Percentiles rank a stretch among this genome's conserved stretches.
Evolutionary conservation across 2,113 vertebrate genomes (phyloP).

Genomic region (Psilopogon haemacephalus): DNA sequence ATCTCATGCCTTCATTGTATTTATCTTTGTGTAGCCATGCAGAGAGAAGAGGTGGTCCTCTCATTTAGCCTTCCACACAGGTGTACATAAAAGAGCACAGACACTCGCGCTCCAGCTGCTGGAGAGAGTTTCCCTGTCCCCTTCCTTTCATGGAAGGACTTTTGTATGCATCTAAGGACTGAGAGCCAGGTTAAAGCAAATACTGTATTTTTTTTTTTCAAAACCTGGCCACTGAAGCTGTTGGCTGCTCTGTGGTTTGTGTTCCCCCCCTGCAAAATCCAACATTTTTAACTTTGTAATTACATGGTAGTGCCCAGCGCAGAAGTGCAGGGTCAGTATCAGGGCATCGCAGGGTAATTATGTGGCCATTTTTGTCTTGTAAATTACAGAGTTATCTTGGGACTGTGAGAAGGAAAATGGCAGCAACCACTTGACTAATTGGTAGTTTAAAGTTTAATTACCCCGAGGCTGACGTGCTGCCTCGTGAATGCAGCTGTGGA

Average conservation of each 20-base stretch:
- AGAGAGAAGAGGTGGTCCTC: background rate
- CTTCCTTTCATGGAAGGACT: background rate
- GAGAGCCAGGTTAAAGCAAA: background rate
- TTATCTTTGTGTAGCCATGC: background rate
- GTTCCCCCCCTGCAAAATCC: background rate
- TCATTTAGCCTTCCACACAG: background rate
- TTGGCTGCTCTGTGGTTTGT: background rate
- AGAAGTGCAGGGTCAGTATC: constrained; percentile 49
- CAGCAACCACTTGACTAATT: constrained; percentile 74
- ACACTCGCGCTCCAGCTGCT: background rate
- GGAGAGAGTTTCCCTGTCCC: background rate
- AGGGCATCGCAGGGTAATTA: constrained; percentile 64
- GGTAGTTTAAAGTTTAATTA: constrained; percentile 77
- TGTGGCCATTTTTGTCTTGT: constrained; percentile 65
- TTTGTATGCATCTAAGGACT: background rate
- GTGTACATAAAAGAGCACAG: background rate
- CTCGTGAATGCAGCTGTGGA: background rate
- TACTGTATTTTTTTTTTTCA: background rate
- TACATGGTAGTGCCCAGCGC: background rate
- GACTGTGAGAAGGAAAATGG: constrained; percentile 48
- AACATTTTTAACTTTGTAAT: constrained; percentile 65
- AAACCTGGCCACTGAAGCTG: background rate
- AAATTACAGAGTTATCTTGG: constrained; percentile 69
- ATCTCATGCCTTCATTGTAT: background rate
- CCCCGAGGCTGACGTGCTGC: background rate